These are phyloP conservation scores for Plodia interpunctella DNA, from an alignment of 1,140 invertebrate species.

Conservation along the genomic window DNA sequence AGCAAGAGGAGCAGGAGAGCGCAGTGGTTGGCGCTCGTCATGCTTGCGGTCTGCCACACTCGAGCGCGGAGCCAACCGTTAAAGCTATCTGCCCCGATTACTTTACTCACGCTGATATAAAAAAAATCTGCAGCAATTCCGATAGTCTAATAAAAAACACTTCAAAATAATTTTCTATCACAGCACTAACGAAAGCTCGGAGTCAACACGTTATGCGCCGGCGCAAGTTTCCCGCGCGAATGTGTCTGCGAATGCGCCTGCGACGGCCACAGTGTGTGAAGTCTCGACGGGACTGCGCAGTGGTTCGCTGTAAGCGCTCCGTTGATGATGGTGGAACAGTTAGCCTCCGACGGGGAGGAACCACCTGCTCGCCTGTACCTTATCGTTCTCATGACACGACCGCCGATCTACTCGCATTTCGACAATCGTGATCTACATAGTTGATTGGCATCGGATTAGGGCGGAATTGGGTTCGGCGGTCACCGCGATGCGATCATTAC, in stretches of 20 bases:
- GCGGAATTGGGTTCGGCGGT: constrained; percentile 47
- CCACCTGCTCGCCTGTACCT: constrained; percentile 39
- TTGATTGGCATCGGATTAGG: constrained; percentile 67
- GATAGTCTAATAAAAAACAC: constrained; percentile 8
- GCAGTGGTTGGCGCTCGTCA: constrained; percentile 64
- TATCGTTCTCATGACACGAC: constrained; percentile 65
- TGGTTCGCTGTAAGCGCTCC: constrained; percentile 39
- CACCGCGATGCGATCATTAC: constrained; percentile 40
- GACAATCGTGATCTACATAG: constrained; percentile 67
- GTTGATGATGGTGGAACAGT: constrained; percentile 55
- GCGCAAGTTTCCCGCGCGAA: constrained; percentile 33
- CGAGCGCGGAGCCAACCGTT: constrained; percentile 71
- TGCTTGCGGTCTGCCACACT: constrained; percentile 72
- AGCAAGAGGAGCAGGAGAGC: constrained; percentile 58
- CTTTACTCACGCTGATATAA: constrained; percentile 56
- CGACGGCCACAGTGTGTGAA: constrained; percentile 38
- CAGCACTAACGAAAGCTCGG: constrained; percentile 7
- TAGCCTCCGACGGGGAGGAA: constrained; percentile 53
- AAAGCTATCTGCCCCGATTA: constrained; percentile 74
- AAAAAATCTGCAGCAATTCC: constrained; percentile 40
- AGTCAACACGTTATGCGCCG: neutral
- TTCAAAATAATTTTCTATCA: neutral
- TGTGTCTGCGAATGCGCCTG: constrained; percentile 1
- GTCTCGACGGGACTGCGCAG: constrained; percentile 54
- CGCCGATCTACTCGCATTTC: constrained; percentile 49